Percentiles rank a stretch among this genome's conserved stretches.
These are phyloP conservation scores for Carposina sasakii DNA, from an alignment of 1,140 invertebrate species.

Conservation along the genomic window DNA sequence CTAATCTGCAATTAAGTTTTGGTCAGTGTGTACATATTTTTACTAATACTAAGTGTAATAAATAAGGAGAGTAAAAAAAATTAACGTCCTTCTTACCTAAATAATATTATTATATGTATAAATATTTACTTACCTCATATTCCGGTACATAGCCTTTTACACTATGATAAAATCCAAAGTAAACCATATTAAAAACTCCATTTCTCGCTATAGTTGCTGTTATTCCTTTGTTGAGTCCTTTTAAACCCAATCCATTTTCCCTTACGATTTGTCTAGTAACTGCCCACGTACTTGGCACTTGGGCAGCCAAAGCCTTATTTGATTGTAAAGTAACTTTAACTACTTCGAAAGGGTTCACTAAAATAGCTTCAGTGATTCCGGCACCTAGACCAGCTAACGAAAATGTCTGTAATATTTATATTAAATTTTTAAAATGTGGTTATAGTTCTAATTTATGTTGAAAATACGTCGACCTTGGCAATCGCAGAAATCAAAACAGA, in stretches of 20 bases:
- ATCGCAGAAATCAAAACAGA: too few species aligned
- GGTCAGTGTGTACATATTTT: too few species aligned
- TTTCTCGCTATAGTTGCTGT: slow-evolving; percentile 90
- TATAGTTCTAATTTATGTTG: not conserved
- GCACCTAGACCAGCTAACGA: slow-evolving; percentile 88
- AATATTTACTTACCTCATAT: slow-evolving; percentile 70
- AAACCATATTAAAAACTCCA: slow-evolving; percentile 93
- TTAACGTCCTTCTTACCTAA: not conserved
- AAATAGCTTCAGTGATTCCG: slow-evolving; percentile 89
- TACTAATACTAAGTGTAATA: too few species aligned
- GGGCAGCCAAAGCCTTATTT: slow-evolving; percentile 71
- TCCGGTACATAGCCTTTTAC: slow-evolving; percentile 85
- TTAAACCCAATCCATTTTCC: slow-evolving; percentile 82
- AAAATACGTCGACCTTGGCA: not conserved
- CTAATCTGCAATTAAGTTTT: too few species aligned
- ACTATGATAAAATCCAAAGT: slow-evolving; percentile 96
- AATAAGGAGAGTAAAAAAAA: not conserved
- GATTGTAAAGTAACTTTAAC: slow-evolving; percentile 91
- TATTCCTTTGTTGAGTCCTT: slow-evolving; percentile 90
- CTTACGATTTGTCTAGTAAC: slow-evolving; percentile 86
- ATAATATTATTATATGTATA: not conserved
- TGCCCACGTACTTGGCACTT: slow-evolving; percentile 82
- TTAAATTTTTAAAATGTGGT: not conserved
- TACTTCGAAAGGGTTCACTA: slow-evolving; percentile 96
- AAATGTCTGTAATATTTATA: slow-evolving; percentile 84